Evolutionary conservation across 2,888 invertebrate genomes (phyloP), one percentile per base, ranked within the genome.

Genomic region (Ennomos quercinarius): DNA sequence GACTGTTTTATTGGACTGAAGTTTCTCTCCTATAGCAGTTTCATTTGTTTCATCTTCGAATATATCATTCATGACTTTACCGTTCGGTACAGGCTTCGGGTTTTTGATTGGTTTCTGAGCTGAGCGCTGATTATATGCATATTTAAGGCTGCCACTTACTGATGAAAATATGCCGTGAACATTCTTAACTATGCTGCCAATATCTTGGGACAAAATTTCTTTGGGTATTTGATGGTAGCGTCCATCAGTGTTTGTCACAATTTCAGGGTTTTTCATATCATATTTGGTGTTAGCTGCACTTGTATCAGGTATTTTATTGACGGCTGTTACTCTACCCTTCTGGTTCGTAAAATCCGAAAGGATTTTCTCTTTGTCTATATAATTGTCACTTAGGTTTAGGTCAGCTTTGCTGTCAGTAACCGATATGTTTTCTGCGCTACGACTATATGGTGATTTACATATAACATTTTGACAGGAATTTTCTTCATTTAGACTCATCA

Each of bases 81-180:
- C 81, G 34, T 89, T 89, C 0, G 82, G 76, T 3, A 87, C 66
- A 0, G 81, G 72, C 71, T 86, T 89, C 0, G 76, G 44, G 50
- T 72, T 76, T 54, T 82, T 79, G 0, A 75, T 57, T 0, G 83
- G 79, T 61, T 86, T 88, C 17, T 81, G 88, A 6, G 71, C 61
- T 0, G 80, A 74, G 58, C 86, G 72, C 38, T 89, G 85, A 0
- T 84, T 83, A 62, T 93, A 93, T 1, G 89, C 93, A 70, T 85
- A 87, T 64, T 91, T 93, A 6, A 93, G 69, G 49, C 89, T 91
- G 0, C 92, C 93, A 6, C 92, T 90, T 0, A 93, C 86, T 0
- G 89, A 87, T 0, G 92, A 91, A 62, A 93, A 93, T 69, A 93
- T 89, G 0, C 93, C 93, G 4, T 93, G 93, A 0, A 93, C 92